Base-by-base conservation (phyloP, 2,888 invertebrate genomes). In the Drosophila mercatorum region DNA sequence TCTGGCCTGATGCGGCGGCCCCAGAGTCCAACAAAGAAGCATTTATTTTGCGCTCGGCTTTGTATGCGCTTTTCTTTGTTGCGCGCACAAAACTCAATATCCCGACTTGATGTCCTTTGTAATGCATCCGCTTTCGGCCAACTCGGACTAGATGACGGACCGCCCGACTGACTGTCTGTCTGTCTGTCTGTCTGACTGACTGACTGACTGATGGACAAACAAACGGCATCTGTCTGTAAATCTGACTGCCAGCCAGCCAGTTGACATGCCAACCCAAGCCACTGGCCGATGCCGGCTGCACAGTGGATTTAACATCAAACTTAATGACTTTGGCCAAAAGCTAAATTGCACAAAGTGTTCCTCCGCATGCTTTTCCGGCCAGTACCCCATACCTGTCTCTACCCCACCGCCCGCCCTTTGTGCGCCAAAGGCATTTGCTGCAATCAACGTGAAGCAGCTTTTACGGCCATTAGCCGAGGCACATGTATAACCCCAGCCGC, bases 31-130 rank as follows among this genome's bases (percentile, higher is more conserved):
- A 83, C 84, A 84, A 89, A 84, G 89, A 71, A 87, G 87, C 84
- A 87, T 84, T 89, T 89, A 89, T 89, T 84, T 87, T 89, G 87
- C 84, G 82, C 78, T 64, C 57, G 73, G 79, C 84, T 87, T 84
- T 84, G 84, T 89, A 84, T 89, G 89, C 84, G 77, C 72, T 83
- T 89, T 77, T 83, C 89, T 89, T 84, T 84, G 87, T 89, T 89
- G 89, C 83, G 89, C 83, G 75, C 83, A 83, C 86, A 83, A 83
- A 83, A 83, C 83, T 86, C 83, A 83, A 83, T 83, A 83, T 83
- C 68, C 74, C 68, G 81, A 81, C 81, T 89, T 81, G 77, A 83
- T 84, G 79, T 87, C 81, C 87, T 84, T 84, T 84, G 83, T 84
- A 84, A 84, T 84, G 87, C 89, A 84, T 83, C 79, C 84, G 87